These are phyloP conservation scores for Gerris lacustris DNA, from an alignment of 2,888 invertebrate species.

Conservation along the genomic window DNA sequence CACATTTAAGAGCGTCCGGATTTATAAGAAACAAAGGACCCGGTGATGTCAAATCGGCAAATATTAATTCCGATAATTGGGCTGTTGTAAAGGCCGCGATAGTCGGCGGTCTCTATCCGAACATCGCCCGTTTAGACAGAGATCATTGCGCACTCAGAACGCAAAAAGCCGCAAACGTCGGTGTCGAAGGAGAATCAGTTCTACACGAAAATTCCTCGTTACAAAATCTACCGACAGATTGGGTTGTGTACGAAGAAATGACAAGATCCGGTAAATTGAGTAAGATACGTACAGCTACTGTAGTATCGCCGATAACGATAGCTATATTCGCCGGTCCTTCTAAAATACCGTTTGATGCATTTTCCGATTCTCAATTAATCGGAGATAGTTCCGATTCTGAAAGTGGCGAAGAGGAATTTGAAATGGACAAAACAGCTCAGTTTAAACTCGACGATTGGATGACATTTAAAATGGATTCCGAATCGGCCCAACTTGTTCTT, in stretches of 20 bases:
- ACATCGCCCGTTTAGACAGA: conserved; percentile 61
- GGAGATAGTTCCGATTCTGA: conserved; percentile 36
- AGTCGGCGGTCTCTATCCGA: conserved; percentile 80
- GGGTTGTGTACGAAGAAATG: conserved; percentile 81
- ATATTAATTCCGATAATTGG: conserved; percentile 74
- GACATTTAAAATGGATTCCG: conserved; percentile 53
- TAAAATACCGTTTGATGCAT: conserved; percentile 43
- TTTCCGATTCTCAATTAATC: conserved; percentile 30
- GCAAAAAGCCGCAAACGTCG: conserved; percentile 45
- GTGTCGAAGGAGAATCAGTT: conserved; percentile 50
- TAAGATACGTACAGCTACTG: conserved; percentile 64
- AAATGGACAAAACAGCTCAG: conserved; percentile 39
- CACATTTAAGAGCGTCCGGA: conserved; percentile 62
- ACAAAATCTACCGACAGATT: conserved; percentile 55
- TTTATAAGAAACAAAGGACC: conserved; percentile 53
- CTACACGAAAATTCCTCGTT: conserved; percentile 37
- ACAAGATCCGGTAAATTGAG: conserved; percentile 55
- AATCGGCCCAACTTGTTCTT: conserved; percentile 51
- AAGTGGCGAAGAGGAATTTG: conserved; percentile 43
- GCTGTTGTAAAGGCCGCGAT: conserved; percentile 82
- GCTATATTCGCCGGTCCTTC: conserved; percentile 64
- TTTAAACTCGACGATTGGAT: conserved; percentile 64
- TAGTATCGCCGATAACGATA: conserved; percentile 68
- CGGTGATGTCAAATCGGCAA: conserved; percentile 63
- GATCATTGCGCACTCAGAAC: conserved; percentile 50